Conservation (phyloP, 2,113 vertebrate species). For the Ailurus styani region DNA sequence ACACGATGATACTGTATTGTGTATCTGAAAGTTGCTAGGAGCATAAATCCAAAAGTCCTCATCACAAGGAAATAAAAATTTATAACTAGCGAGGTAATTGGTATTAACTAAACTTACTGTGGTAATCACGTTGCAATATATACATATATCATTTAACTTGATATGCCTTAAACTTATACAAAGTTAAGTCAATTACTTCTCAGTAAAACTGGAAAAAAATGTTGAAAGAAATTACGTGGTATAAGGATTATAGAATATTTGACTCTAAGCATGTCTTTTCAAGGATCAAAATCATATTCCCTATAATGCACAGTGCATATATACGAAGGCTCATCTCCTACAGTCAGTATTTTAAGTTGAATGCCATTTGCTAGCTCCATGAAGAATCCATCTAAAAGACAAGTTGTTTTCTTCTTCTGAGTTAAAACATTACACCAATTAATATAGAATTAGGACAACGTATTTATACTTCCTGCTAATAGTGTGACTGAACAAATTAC, state of each 20-base stretch:
- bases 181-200: not conserved
- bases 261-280: not conserved
- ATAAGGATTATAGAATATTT: not conserved
- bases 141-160: not conserved
- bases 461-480: not conserved
- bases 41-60: not conserved
- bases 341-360: not conserved
- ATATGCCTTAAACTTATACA: not conserved
- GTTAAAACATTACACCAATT: not conserved
- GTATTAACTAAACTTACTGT: not conserved
- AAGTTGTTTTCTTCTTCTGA: not conserved
- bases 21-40: not conserved
- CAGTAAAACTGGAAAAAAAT: not conserved
- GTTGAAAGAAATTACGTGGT: not conserved
- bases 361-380: not conserved
- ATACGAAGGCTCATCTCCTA: not conserved
- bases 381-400: not conserved
- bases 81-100: not conserved
- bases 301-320: not conserved
- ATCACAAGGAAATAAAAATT: not conserved
- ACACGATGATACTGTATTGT: not conserved
- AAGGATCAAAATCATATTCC: not conserved
- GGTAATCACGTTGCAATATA: not conserved
- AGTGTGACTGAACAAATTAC: not conserved
- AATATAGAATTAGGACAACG: not conserved